Percentiles rank a stretch among this genome's conserved stretches.
These are phyloP conservation scores for Andricus curvator DNA, from an alignment of 2,888 invertebrate species.

Conservation along the genomic window DNA sequence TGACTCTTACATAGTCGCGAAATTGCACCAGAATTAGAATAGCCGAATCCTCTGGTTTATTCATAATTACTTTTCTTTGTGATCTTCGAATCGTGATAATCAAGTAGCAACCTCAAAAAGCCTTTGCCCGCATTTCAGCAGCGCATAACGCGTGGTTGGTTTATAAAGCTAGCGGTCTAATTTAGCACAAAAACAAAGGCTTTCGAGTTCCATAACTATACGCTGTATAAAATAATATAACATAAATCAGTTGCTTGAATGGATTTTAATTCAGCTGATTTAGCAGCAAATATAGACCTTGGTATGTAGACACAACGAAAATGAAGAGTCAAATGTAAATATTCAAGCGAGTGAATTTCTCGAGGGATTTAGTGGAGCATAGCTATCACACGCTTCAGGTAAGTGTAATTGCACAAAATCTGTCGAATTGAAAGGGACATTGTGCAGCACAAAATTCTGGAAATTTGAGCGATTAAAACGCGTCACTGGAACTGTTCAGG, in stretches of 20 bases:
- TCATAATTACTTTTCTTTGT: neutral
- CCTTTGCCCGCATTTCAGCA: neutral
- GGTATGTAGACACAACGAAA: no score
- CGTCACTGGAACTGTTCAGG: conserved; percentile 16
- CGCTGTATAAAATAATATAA: no score
- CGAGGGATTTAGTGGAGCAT: conserved; percentile 12
- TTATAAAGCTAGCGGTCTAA: neutral
- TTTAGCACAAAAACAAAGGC: neutral
- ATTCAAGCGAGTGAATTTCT: neutral
- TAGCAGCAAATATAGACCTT: no score
- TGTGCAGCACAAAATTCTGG: neutral
- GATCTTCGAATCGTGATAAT: neutral
- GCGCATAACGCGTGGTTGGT: neutral
- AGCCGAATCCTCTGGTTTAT: neutral
- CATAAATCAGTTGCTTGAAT: no score
- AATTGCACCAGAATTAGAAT: neutral
- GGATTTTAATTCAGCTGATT: no score
- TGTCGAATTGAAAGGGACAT: neutral
- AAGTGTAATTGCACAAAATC: conserved; percentile 14
- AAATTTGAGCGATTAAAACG: conserved; percentile 27
- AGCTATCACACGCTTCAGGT: neutral
- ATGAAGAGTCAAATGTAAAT: no score
- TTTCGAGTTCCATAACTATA: no score
- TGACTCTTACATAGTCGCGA: neutral
- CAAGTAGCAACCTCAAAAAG: neutral